These are phyloP conservation scores for Coelogynopora nodosa DNA, from an alignment of 2,888 invertebrate genomes.

Conservation along the genomic window DNA sequence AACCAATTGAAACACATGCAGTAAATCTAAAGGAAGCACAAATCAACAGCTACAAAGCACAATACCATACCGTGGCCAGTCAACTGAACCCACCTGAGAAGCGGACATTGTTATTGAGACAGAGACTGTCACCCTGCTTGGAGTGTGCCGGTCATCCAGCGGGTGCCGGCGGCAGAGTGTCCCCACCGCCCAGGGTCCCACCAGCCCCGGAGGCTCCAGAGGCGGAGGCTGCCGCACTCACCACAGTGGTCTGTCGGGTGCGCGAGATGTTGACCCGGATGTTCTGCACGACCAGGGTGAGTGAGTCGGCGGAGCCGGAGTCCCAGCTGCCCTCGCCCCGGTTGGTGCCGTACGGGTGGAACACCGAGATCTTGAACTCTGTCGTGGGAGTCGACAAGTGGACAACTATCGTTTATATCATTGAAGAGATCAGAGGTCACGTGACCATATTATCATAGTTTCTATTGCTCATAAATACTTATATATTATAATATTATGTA, in stretches of 20 bases:
- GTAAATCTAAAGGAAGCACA: too few species aligned
- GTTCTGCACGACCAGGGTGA: slow-evolving; percentile 92
- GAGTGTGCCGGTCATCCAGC: not conserved
- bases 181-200: not conserved
- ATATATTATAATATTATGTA: too few species aligned
- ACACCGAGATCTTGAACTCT: slow-evolving; percentile 94
- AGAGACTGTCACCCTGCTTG: slow-evolving; percentile 48
- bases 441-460: too few species aligned
- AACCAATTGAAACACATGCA: too few species aligned
- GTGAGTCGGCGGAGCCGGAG: slow-evolving; percentile 81
- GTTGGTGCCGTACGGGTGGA: slow-evolving; percentile 79
- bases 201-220: not conserved
- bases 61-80: slow-evolving; percentile 55
- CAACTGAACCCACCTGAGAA: slow-evolving; percentile 73
- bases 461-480: too few species aligned
- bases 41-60: not conserved
- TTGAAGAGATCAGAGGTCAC: too few species aligned
- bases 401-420: too few species aligned
- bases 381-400: too few species aligned
- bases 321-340: slow-evolving; percentile 26
- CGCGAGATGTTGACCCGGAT: slow-evolving; percentile 89
- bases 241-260: slow-evolving; percentile 38
- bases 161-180: not conserved
- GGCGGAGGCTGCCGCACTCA: not conserved
- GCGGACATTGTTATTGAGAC: slow-evolving; percentile 67